phyloP scores from a whole-genome alignment of 2,888 invertebrate species.

The Mallateleia sp. region DNA sequence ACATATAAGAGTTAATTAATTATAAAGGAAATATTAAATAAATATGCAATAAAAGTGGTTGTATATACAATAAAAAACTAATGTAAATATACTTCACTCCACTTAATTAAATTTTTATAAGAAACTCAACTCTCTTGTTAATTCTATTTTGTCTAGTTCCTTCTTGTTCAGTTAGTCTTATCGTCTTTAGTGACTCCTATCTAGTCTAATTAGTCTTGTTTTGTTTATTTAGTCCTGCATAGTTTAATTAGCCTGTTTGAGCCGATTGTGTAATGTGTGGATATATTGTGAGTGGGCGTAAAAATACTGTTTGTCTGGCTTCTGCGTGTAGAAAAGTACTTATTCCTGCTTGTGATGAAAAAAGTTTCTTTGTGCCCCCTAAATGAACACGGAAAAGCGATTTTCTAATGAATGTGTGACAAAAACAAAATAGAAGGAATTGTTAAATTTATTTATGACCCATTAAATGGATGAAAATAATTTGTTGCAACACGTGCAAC shows the following conservation, averaged over 20 bases:
- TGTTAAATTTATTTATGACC: too few species aligned
- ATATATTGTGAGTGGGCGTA: not conserved
- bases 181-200: not conserved
- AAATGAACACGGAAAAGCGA: too few species aligned
- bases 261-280: not conserved
- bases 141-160: not conserved
- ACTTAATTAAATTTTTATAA: not conserved
- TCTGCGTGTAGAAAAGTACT: not conserved
- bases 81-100: not conserved
- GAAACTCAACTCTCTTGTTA: not conserved
- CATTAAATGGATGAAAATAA: too few species aligned
- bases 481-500: too few species aligned
- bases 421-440: too few species aligned
- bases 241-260: not conserved
- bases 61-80: not conserved
- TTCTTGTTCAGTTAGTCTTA: not conserved
- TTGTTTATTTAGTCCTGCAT: constrained; percentile 2
- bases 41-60: not conserved
- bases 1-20: too few species aligned
- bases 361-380: too few species aligned
- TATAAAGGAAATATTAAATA: not conserved
- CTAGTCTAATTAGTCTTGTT: constrained; percentile 1
- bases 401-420: too few species aligned
- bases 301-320: not conserved
- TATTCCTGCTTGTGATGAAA: too few species aligned